Evolutionary conservation across 2,888 invertebrate genomes (phyloP).

Genomic region (Charanyca ferruginea): DNA sequence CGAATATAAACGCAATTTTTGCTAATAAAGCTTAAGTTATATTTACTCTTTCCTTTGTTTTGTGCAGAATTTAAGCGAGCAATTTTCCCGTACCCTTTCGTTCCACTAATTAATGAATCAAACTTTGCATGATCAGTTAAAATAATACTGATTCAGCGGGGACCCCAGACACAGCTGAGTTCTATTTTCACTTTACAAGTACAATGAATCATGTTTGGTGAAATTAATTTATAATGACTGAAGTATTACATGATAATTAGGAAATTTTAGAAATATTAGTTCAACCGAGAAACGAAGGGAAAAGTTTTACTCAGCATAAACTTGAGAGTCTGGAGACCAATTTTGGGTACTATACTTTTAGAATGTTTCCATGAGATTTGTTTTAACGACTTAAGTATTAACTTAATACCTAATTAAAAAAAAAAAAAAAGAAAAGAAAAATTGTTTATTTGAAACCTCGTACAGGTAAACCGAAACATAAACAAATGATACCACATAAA

Average conservation of each 20-base stretch:
- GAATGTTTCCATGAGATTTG: constrained; percentile 19
- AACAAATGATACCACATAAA: too few relatives aligned
- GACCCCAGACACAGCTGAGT: constrained; percentile 58
- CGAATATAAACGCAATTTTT: constrained; percentile 16
- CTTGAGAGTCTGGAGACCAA: constrained; percentile 41
- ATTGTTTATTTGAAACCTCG: too few relatives aligned
- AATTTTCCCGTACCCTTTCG: constrained; percentile 39
- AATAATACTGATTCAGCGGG: constrained; percentile 73
- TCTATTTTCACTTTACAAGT: constrained; percentile 63
- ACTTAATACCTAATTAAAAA: not conserved
- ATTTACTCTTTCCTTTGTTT: constrained; percentile 25
- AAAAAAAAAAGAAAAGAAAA: too few relatives aligned
- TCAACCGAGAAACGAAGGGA: constrained; percentile 44
- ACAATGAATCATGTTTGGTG: constrained; percentile 70
- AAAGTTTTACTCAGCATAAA: constrained; percentile 55
- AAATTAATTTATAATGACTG: constrained; percentile 77
- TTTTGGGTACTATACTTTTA: constrained; percentile 24
- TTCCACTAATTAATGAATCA: constrained; percentile 65
- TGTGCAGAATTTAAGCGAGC: constrained; percentile 22
- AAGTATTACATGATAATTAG: constrained; percentile 71
- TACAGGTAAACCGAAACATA: too few relatives aligned
- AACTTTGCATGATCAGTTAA: constrained; percentile 73
- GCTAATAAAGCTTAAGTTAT: constrained; percentile 6
- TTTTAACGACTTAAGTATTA: not conserved
- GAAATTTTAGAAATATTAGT: constrained; percentile 60